These are phyloP conservation scores for Tetramorium simillimum DNA, from an alignment of 1,140 invertebrate genomes.

Conservation along the genomic window DNA sequence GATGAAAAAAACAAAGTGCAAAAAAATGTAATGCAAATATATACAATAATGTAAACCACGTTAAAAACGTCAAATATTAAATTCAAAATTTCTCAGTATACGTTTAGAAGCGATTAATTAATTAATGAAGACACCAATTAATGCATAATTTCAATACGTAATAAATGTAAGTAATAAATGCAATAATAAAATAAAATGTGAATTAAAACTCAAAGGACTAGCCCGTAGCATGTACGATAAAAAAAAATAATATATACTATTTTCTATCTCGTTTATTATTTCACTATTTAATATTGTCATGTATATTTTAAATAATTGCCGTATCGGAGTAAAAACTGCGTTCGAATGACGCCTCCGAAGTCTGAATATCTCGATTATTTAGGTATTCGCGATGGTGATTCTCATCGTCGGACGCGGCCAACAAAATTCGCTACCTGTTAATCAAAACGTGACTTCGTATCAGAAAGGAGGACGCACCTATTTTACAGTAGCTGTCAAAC, in stretches of 20 bases:
- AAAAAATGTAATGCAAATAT: neutral
- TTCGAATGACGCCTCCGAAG: neutral
- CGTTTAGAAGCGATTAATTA: neutral
- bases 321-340: neutral
- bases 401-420: neutral
- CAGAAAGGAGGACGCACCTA: neutral
- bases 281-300: neutral
- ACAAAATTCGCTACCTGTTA: constrained; percentile 17
- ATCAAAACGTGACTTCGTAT: neutral
- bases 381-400: neutral
- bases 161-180: neutral
- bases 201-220: neutral
- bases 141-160: neutral
- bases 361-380: neutral
- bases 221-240: neutral
- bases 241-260: constrained; percentile 13
- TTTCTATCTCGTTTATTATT: neutral
- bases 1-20: neutral
- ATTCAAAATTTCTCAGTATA: neutral
- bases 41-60: no score
- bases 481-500: constrained; percentile 26
- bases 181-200: no score
- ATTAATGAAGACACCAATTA: neutral
- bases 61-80: no score
- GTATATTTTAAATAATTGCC: neutral